These are phyloP conservation scores for Chaetodon trifasciatus DNA, from an alignment of 2,797 vertebrate species.

Conservation along the genomic window DNA sequence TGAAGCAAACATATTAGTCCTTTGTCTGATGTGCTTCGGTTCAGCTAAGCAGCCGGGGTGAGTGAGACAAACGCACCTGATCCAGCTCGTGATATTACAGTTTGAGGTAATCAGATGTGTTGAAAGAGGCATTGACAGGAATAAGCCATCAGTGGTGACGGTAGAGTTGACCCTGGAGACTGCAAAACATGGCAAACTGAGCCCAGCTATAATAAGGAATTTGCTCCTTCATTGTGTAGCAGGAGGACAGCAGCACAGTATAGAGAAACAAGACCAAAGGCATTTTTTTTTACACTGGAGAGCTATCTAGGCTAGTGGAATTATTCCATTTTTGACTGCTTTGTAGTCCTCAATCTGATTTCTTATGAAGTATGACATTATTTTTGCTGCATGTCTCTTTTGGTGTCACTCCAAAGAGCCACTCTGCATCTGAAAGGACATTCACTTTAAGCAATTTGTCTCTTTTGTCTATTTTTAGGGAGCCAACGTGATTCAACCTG, in stretches of 20 bases:
- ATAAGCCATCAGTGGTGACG: slow-evolving; percentile 62
- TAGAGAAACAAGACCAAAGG: slow-evolving; percentile 83
- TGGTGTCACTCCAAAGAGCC: slow-evolving; percentile 81
- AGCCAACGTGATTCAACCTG: slow-evolving; percentile 65
- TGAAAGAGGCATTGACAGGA: slow-evolving; percentile 59
- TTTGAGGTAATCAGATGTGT: slow-evolving; percentile 56
- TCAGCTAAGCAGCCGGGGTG: slow-evolving; percentile 24
- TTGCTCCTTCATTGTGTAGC: slow-evolving; percentile 64
- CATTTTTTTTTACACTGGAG: slow-evolving; percentile 81
- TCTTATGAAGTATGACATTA: slow-evolving; percentile 79
- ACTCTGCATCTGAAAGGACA: slow-evolving; percentile 68
- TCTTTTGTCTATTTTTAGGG: slow-evolving; percentile 81
- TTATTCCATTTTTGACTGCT: slow-evolving; percentile 79
- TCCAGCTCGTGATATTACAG: slow-evolving; percentile 42
- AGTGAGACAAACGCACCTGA: slow-evolving; percentile 33
- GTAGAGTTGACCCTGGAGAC: slow-evolving; percentile 60
- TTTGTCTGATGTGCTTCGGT: slow-evolving; percentile 35
- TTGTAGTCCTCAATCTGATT: slow-evolving; percentile 80
- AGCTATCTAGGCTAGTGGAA: slow-evolving; percentile 74
- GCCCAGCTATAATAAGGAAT: slow-evolving; percentile 76
- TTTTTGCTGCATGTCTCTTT: slow-evolving; percentile 75
- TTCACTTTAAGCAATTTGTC: slow-evolving; percentile 75
- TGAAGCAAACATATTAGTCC: slow-evolving; percentile 26
- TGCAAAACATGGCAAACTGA: slow-evolving; percentile 62
- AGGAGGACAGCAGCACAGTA: slow-evolving; percentile 70